Evolutionary conservation across 2,888 invertebrate species (phyloP), one percentile per base, ranked within the genome.

Genomic region (Lepidochrysops patricia): DNA sequence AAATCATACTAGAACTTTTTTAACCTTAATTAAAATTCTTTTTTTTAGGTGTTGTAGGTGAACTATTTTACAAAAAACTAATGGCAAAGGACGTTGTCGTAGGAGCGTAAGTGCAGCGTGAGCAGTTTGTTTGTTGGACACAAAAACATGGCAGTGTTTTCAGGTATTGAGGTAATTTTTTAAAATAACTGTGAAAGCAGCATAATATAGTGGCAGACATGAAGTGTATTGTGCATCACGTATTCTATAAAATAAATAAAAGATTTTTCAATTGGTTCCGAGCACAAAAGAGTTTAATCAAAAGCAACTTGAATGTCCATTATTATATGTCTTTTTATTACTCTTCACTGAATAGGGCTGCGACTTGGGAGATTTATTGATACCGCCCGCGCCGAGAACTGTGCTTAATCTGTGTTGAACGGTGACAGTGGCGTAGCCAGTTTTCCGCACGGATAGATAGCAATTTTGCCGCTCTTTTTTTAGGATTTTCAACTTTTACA

Each of bases 261-360:
- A 57, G 58, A 60, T 66, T 57, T 59, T 49, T 61, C 63, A 67
- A 63, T 63, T 67, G 66, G 60, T 68, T 68, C 50, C 49, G 57
- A 67, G 61, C 66, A 72, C 71, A 76, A 75, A 71, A 69, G 66
- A 61, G 59, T 66, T 65, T 73, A 73, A 76, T 77, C 71, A 75
- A 73, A 77, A 72, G 71, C 68, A 67, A 65, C 65, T 68, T 58
- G 63, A 65, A 64, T 64, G 66, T 67, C 67, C 67, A 68, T 70
- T 68, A 70, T 71, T 67, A 69, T 68, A 69, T 60, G 65, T 62
- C 63, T 65, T 70, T 72, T 71, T 73, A 69, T 71, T 65, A 66
- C 64, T 60, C 63, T 65, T 56, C 52, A 56, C 61, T 61, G 62
- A 65, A 63, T 63, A 64, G 66, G 56, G 63, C 32, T 57, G 43